Evolutionary conservation across 2,113 vertebrate genomes (phyloP), one percentile per base, ranked within the genome.

Genomic region (Donacobius atricapilla): DNA sequence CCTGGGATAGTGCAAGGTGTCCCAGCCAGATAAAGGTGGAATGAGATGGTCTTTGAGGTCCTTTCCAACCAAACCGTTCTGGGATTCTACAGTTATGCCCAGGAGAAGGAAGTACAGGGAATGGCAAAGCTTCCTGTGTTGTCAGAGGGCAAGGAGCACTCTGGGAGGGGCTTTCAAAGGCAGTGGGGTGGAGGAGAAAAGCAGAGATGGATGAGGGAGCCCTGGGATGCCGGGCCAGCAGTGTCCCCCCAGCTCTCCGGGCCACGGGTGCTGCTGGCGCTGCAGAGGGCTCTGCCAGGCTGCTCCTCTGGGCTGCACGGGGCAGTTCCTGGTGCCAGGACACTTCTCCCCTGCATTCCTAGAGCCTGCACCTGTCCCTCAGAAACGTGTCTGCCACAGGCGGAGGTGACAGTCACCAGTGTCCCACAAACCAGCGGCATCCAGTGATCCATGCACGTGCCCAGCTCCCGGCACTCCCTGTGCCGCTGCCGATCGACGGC

Each of bases 371-470:
- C 13, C 42, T 51, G 44, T 15, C 39, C 51, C 63, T 82, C 40
- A 51, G 53, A 45, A 69, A 61, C 0, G 0, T 15, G 19, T n/a
- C 37, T 23, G 35, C 54, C 61, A 86, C 9, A 66, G 17, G 58
- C 22, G 48, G 60, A 25, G 77, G 54, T 17, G 56, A 15, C 70
- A 51, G 40, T n/a, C 33, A 45, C 23, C 0, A 0, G 23, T 45
- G 39, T 14, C 25, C 50, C 20, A 5, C 6, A 65, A 9, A 57
- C 1, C 21, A 18, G n/a, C 1, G 1, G n/a, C 65, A 50, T 2
- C 37, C 15, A 14, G 47, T 7, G 42, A 60, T 57, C 40, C 6
- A 4, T 2, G 3, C 6, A 9, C 2, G 0, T 4, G 33, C 27
- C 8, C 16, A 7, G 47, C 21, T 47, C 22, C 31, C 1, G 4